Percentiles rank a stretch among this genome's conserved stretches.
These are phyloP conservation scores for Cryptocephalus moraei DNA, from an alignment of 2,888 invertebrate species.

Conservation along the genomic window DNA sequence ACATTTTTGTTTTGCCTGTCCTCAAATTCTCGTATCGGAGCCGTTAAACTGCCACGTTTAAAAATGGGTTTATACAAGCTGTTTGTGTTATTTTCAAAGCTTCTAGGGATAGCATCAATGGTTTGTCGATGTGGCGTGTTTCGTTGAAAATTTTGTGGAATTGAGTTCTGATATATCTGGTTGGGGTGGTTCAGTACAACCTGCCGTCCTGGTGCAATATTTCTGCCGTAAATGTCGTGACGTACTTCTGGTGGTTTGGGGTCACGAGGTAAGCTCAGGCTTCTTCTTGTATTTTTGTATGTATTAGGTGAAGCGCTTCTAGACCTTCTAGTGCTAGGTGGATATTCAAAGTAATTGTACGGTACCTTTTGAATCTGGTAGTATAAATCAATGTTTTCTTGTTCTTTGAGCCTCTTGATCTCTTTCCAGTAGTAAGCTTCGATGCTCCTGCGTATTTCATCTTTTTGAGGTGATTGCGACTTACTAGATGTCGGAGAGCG, in stretches of 20 bases:
- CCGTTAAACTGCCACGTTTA: conserved; percentile 42
- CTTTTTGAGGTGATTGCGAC: conserved; percentile 38
- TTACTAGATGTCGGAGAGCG: conserved; percentile 13
- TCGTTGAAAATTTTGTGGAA: conserved; percentile 18
- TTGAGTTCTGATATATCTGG: not conserved
- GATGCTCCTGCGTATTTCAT: conserved; percentile 47
- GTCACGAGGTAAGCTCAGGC: conserved; percentile 35
- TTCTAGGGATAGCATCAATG: conserved; percentile 14
- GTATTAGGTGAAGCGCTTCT: conserved; percentile 39
- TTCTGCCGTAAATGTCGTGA: conserved; percentile 3
- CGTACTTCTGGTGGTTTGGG: conserved; percentile 7
- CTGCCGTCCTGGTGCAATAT: conserved; percentile 19
- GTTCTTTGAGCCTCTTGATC: conserved; percentile 50
- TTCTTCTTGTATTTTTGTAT: conserved; percentile 33
- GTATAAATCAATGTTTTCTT: conserved; percentile 46
- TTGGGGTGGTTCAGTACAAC: conserved; percentile 13
- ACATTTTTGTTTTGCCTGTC: conserved; percentile 41
- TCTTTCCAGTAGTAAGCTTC: conserved; percentile 63
- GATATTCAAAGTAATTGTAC: conserved; percentile 28
- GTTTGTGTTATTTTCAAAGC: conserved; percentile 10
- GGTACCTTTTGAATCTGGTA: conserved; percentile 25
- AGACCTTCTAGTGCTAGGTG: conserved; percentile 32
- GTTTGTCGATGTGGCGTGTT: conserved; percentile 24
- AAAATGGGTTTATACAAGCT: conserved; percentile 39
- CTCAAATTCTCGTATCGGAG: conserved; percentile 26